These are phyloP conservation scores for Girardinichthys multiradiatus DNA, from an alignment of 2,113 vertebrate species.

Conservation along the genomic window DNA sequence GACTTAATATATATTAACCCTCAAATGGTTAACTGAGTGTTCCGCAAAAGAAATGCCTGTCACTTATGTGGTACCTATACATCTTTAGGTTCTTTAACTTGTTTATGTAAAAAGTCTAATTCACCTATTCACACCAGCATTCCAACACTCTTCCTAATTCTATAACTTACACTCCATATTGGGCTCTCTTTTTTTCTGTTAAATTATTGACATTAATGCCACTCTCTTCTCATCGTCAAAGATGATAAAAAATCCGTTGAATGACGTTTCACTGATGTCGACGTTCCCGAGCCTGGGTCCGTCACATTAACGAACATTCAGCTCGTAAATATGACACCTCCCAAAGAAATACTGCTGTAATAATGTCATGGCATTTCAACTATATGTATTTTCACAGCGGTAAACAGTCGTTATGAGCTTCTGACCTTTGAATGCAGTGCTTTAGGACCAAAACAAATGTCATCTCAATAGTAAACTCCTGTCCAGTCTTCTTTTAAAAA, in stretches of 20 bases:
- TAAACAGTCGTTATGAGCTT: conserved; percentile 71
- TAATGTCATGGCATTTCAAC: conserved; percentile 78
- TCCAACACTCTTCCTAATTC: neutral
- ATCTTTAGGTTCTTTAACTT: neutral
- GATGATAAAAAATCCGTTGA: conserved; percentile 49
- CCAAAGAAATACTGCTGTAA: conserved; percentile 67
- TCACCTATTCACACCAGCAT: neutral
- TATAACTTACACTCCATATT: neutral
- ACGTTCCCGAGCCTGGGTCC: conserved; percentile 45
- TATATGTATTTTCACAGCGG: conserved; percentile 69
- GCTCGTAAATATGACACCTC: conserved; percentile 65
- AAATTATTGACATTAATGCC: conserved; percentile 47
- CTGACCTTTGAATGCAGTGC: conserved; percentile 71
- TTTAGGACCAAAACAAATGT: conserved; percentile 73
- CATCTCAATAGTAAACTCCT: conserved; percentile 54
- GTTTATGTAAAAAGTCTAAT: neutral
- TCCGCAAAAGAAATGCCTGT: too few species aligned
- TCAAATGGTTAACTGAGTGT: conserved; percentile 32
- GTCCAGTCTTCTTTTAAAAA: conserved; percentile 5
- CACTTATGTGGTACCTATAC: neutral
- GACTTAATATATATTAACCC: neutral
- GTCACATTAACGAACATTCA: conserved; percentile 57
- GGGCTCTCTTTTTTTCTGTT: neutral
- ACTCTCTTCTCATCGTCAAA: conserved; percentile 50
- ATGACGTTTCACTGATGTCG: conserved; percentile 8